These are phyloP conservation scores for Lemur catta DNA, from an alignment of 2,797 vertebrate species.

Conservation along the genomic window DNA sequence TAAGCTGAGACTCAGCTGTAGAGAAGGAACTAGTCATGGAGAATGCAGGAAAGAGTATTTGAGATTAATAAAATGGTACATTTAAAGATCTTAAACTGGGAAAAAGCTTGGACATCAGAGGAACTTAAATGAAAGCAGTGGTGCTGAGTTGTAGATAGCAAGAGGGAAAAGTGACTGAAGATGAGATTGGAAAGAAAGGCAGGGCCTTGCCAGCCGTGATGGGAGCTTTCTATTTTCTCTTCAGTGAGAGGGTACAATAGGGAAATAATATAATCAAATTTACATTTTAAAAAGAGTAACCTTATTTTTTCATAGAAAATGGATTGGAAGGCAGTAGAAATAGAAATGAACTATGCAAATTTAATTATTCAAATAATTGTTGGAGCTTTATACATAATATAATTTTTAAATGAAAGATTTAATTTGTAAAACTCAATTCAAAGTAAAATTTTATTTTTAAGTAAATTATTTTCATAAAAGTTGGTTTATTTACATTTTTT, in stretches of 20 bases:
- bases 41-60: neutral
- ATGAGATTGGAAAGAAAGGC: neutral
- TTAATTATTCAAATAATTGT: neutral
- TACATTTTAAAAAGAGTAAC: neutral
- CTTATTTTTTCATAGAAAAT: neutral
- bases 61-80: neutral
- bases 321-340: neutral
- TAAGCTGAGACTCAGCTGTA: neutral
- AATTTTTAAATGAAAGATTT: neutral
- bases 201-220: fast-evolving
- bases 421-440: neutral
- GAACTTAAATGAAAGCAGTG: neutral
- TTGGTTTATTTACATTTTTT: neutral
- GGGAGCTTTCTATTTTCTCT: neutral
- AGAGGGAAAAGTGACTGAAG: neutral
- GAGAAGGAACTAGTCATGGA: neutral
- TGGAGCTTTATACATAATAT: neutral
- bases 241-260: neutral
- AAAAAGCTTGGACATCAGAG: neutral
- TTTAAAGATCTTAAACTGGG: neutral
- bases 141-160: neutral
- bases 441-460: neutral
- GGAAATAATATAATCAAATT: neutral
- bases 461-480: neutral
- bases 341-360: neutral